These are phyloP conservation scores for Adrianichthys oophorus DNA, from an alignment of 2,797 vertebrate species.

Conservation along the genomic window DNA sequence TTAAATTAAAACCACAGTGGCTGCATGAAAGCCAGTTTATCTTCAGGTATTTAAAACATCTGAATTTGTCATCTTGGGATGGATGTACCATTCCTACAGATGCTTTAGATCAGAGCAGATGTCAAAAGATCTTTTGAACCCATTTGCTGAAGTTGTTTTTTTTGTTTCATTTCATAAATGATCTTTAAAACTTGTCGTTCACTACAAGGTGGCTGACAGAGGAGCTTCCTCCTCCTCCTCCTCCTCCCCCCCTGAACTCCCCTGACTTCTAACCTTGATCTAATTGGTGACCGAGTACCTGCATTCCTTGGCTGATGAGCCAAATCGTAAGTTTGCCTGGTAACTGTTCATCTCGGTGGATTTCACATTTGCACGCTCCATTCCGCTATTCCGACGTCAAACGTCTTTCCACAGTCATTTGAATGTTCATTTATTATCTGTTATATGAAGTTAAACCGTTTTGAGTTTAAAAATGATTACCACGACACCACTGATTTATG, in stretches of 20 bases:
- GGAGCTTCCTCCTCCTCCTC: too few relatives aligned
- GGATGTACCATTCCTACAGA: too few relatives aligned
- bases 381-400: not conserved
- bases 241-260: not conserved
- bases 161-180: too few relatives aligned
- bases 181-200: too few relatives aligned
- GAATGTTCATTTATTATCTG: not conserved
- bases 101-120: too few relatives aligned
- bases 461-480: not conserved
- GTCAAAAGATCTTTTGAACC: too few relatives aligned
- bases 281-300: slow-evolving; percentile 44
- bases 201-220: too few relatives aligned
- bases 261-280: slow-evolving; percentile 1
- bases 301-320: slow-evolving; percentile 1
- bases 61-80: too few relatives aligned
- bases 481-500: not conserved
- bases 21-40: too few relatives aligned
- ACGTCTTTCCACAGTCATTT: slow-evolving; percentile 10
- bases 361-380: slow-evolving; percentile 46
- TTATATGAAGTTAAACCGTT: not conserved
- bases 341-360: slow-evolving; percentile 30
- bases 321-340: slow-evolving; percentile 8
- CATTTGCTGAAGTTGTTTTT: too few relatives aligned
- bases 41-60: too few relatives aligned
- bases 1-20: too few relatives aligned